These are phyloP conservation scores for Bedellia somnulentella DNA, from an alignment of 2,888 invertebrate species.

Conservation along the genomic window DNA sequence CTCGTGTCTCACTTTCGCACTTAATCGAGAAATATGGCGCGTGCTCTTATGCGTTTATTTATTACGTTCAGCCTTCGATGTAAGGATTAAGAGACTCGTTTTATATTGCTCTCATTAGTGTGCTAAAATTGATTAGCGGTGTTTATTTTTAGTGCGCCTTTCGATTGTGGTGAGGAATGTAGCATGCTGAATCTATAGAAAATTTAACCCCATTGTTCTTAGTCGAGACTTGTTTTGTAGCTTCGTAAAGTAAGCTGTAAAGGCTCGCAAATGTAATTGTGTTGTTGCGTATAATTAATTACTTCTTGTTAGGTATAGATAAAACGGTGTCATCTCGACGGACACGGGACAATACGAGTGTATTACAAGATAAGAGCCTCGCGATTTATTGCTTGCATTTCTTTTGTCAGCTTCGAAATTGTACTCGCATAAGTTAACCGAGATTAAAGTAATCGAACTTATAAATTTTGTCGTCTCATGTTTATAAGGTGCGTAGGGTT, in stretches of 20 bases:
- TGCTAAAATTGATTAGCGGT: conserved; percentile 43
- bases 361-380: conserved; percentile 43
- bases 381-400: conserved; percentile 59
- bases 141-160: conserved; percentile 11
- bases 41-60: conserved; percentile 55
- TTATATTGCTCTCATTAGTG: conserved; percentile 53
- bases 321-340: conserved; percentile 32
- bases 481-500: conserved; percentile 52
- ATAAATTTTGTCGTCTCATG: conserved; percentile 62
- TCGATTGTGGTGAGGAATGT: no score
- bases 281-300: conserved; percentile 56
- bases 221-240: no score
- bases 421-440: conserved; percentile 61
- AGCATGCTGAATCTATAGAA: no score
- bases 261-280: conserved; percentile 37
- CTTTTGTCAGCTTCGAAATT: conserved; percentile 63
- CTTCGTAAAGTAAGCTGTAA: no score
- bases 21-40: conserved; percentile 60
- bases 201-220: no score
- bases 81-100: conserved; percentile 43
- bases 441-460: conserved; percentile 63
- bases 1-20: conserved; percentile 45
- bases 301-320: conserved; percentile 45
- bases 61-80: conserved; percentile 31
- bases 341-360: conserved; percentile 41